A percentile compares a stretch with the other conserved stretches of the same genome.
Conservation (phyloP, 2,113 vertebrate genomes). For the Daboia siamensis region DNA sequence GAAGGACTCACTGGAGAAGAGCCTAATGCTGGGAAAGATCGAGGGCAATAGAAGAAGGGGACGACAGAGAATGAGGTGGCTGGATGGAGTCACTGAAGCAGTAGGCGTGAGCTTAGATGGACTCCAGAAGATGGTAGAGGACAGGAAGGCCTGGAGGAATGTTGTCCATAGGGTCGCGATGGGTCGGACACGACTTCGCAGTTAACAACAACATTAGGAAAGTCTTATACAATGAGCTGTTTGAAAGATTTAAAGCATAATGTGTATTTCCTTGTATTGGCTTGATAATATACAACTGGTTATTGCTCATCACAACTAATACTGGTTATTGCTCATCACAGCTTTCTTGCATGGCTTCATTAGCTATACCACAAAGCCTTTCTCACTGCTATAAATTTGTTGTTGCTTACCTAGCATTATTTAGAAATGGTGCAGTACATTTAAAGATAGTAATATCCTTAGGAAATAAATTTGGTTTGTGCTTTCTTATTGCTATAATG, state of each 20-base stretch:
- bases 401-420: constrained; percentile 38
- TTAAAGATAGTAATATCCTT: constrained; percentile 44
- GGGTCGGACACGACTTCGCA: too few relatives aligned
- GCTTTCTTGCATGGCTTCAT: background rate
- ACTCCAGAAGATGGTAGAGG: too few relatives aligned
- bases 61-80: too few relatives aligned
- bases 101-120: too few relatives aligned
- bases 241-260: background rate
- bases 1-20: too few relatives aligned
- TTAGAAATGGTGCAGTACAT: constrained; percentile 42
- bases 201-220: too few relatives aligned
- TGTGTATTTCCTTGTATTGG: background rate
- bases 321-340: background rate
- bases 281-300: background rate
- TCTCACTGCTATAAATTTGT: constrained; percentile 28
- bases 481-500: constrained; percentile 19
- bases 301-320: background rate
- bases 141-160: too few relatives aligned
- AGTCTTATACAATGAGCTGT: background rate
- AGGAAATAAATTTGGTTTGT: constrained; percentile 41
- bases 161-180: too few relatives aligned
- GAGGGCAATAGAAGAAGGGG: too few relatives aligned
- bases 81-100: too few relatives aligned
- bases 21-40: too few relatives aligned
- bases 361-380: constrained; percentile 13